Percentiles rank a stretch among this genome's conserved stretches.
Evolutionary conservation across 2,888 invertebrate species (phyloP).

Genomic region (Therioaphis trifolii): DNA sequence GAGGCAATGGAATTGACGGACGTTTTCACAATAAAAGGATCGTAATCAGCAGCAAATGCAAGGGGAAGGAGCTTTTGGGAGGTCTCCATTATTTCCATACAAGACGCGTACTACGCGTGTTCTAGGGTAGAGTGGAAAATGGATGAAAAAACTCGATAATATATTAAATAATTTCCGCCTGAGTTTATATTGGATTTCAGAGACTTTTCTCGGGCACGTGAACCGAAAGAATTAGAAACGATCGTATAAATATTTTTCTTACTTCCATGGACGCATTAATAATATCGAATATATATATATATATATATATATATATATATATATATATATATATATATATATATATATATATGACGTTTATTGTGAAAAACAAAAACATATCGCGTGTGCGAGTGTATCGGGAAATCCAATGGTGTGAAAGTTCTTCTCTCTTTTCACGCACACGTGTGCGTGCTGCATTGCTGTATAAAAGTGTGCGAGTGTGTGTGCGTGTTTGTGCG

Average conservation of each 20-base stretch:
- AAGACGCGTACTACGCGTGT: neutral
- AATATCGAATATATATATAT: too few species aligned
- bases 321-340: too few species aligned
- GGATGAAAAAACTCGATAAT: constrained; percentile 35
- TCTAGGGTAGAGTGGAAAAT: neutral
- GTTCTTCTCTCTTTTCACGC: too few species aligned
- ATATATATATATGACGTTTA: too few species aligned
- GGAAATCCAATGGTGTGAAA: neutral
- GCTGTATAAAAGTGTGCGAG: too few species aligned
- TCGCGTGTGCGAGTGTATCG: too few species aligned
- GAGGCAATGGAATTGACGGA: constrained; percentile 25
- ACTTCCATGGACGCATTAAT: neutral
- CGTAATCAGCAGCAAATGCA: neutral
- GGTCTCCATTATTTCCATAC: constrained; percentile 46
- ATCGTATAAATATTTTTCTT: constrained; percentile 23
- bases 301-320: too few species aligned
- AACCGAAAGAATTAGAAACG: constrained; percentile 36
- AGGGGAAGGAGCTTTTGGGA: constrained; percentile 31
- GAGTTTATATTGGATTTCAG: constrained; percentile 48
- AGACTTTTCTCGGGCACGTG: constrained; percentile 31
- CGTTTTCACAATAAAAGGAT: constrained; percentile 46
- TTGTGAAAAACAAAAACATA: neutral
- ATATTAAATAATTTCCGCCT: constrained; percentile 54
- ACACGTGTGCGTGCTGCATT: neutral
- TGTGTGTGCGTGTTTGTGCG: neutral